phyloP scores from a whole-genome alignment of 2,797 vertebrate species.

The Spinus olivaceus region DNA sequence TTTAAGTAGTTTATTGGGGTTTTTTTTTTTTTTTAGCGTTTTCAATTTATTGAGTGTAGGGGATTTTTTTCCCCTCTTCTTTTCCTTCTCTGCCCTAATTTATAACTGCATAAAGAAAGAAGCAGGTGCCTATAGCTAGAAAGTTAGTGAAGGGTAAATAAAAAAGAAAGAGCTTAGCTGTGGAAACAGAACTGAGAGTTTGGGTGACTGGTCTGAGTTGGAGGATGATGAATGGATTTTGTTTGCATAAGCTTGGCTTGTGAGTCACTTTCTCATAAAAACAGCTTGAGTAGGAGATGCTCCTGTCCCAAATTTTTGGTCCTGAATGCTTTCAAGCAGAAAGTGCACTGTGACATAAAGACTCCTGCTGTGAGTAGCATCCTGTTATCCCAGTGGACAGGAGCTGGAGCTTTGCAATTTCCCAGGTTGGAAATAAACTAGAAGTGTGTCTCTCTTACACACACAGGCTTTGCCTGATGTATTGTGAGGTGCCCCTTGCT shows the following conservation, averaged over 20 bases:
- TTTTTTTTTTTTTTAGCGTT: background rate
- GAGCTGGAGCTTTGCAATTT: background rate
- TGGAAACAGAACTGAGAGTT: background rate
- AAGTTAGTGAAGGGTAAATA: background rate
- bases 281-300: background rate
- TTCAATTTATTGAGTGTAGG: background rate
- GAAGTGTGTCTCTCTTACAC: background rate
- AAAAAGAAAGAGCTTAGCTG: background rate
- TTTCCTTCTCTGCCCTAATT: background rate
- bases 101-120: background rate
- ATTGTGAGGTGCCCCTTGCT: background rate
- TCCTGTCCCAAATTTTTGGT: slow-evolving; percentile 16
- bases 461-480: background rate
- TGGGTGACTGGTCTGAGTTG: background rate
- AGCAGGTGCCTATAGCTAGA: background rate
- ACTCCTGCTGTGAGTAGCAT: background rate
- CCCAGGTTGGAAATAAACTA: background rate
- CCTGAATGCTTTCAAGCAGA: background rate
- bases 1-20: background rate
- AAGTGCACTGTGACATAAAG: background rate
- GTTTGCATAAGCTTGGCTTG: slow-evolving; percentile 20
- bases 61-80: background rate
- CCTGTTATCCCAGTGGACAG: background rate
- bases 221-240: slow-evolving; percentile 32
- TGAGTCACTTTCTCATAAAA: slow-evolving; percentile 40